These are phyloP conservation scores for Eristalis arbustorum DNA, from an alignment of 2,888 invertebrate species.

Conservation along the genomic window DNA sequence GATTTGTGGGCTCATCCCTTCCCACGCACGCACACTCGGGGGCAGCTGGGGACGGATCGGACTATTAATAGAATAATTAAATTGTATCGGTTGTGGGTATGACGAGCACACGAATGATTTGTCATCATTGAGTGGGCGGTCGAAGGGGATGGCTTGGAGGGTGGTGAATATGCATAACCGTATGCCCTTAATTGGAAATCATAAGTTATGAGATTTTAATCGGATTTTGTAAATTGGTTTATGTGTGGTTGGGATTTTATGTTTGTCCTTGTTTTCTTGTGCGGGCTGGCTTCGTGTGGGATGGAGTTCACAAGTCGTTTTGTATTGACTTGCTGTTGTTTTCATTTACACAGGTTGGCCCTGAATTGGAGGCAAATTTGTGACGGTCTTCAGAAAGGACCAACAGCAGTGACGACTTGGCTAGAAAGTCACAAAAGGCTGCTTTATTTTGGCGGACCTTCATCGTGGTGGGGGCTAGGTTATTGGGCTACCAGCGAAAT, in stretches of 20 bases:
- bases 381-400: too few relatives aligned
- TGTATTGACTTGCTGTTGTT: too few relatives aligned
- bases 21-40: background rate
- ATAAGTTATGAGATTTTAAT: constrained; percentile 56
- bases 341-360: too few relatives aligned
- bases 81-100: constrained; percentile 19
- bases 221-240: constrained; percentile 22
- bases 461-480: too few relatives aligned
- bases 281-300: too few relatives aligned
- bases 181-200: constrained; percentile 25
- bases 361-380: too few relatives aligned
- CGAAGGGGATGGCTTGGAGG: background rate
- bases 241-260: background rate
- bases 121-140: constrained; percentile 1
- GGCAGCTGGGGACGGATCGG: constrained; percentile 18
- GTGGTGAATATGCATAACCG: constrained; percentile 12
- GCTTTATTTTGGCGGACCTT: too few relatives aligned
- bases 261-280: background rate
- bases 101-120: constrained; percentile 31
- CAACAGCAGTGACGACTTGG: too few relatives aligned
- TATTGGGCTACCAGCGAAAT: too few relatives aligned
- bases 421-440: too few relatives aligned
- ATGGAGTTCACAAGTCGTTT: too few relatives aligned
- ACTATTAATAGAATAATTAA: constrained; percentile 58
- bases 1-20: constrained; percentile 43